These are phyloP conservation scores for Lissocephala sabroskyi DNA, from an alignment of 2,888 invertebrate genomes.

Conservation along the genomic window DNA sequence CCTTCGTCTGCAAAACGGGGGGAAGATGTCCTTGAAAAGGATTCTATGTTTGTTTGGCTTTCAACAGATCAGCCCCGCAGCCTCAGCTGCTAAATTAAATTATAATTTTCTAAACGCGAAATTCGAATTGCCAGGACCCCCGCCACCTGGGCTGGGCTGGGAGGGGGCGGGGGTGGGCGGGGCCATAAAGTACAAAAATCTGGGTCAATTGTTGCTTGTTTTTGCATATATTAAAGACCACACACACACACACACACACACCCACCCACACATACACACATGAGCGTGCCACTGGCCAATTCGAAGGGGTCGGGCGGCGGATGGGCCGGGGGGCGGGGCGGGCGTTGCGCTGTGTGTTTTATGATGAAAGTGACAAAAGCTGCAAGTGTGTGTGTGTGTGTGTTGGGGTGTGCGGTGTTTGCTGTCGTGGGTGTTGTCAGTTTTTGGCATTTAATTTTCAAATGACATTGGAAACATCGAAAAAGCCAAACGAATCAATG, in stretches of 20 bases:
- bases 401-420: conserved; percentile 5
- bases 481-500: conserved; percentile 5
- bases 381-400: conserved; percentile 7
- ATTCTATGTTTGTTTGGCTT: neutral
- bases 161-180: too few species aligned
- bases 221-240: conserved; percentile 37
- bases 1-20: conserved; percentile 63
- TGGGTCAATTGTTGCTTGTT: conserved; percentile 68
- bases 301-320: too few species aligned
- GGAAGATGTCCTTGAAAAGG: too few species aligned
- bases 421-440: conserved; percentile 27
- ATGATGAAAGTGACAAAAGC: conserved; percentile 9
- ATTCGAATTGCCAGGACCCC: neutral
- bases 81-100: conserved; percentile 25
- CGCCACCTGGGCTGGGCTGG: too few species aligned
- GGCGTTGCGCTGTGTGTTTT: neutral
- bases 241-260: conserved; percentile 13
- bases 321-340: too few species aligned
- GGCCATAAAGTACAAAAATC: conserved; percentile 46
- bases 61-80: too few species aligned
- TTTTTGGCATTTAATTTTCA: conserved; percentile 48
- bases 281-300: too few species aligned
- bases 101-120: conserved; percentile 22
- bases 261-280: conserved; percentile 3
- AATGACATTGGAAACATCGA: conserved; percentile 42